Evolutionary conservation across 2,113 vertebrate species (phyloP).

Genomic region (Pipra filicauda): DNA sequence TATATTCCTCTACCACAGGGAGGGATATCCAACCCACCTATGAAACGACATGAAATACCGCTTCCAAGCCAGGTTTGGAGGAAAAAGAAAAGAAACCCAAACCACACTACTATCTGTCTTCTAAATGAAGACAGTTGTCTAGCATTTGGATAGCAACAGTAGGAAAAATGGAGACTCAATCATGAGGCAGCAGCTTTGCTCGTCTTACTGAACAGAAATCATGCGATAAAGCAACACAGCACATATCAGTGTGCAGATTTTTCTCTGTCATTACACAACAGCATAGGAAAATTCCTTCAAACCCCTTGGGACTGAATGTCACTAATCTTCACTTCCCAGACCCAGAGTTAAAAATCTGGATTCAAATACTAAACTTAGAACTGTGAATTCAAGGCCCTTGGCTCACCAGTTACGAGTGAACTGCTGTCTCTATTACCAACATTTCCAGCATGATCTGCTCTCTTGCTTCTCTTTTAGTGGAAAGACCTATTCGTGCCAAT

Average conservation of each 20-base stretch:
- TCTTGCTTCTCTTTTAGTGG: background rate
- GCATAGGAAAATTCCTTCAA: background rate
- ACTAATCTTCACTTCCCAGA: background rate
- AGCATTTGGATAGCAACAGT: background rate
- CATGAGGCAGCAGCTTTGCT: background rate
- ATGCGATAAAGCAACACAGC: background rate
- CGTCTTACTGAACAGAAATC: background rate
- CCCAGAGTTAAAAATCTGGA: background rate
- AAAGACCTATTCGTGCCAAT: background rate
- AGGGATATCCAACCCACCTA: background rate
- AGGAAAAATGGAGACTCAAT: background rate
- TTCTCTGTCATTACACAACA: background rate
- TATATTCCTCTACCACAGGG: background rate
- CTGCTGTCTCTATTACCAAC: background rate
- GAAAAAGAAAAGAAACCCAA: rapidly evolving
- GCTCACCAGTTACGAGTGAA: background rate
- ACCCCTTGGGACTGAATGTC: background rate
- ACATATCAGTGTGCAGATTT: background rate
- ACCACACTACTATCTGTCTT: background rate
- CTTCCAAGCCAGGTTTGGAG: background rate
- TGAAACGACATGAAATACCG: background rate
- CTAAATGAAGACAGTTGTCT: background rate
- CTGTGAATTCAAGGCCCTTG: background rate
- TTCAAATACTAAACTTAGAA: background rate
- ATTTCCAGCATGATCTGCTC: background rate